phyloP scores from a whole-genome alignment of 2,888 invertebrate species.

The Tenthredo livida region DNA sequence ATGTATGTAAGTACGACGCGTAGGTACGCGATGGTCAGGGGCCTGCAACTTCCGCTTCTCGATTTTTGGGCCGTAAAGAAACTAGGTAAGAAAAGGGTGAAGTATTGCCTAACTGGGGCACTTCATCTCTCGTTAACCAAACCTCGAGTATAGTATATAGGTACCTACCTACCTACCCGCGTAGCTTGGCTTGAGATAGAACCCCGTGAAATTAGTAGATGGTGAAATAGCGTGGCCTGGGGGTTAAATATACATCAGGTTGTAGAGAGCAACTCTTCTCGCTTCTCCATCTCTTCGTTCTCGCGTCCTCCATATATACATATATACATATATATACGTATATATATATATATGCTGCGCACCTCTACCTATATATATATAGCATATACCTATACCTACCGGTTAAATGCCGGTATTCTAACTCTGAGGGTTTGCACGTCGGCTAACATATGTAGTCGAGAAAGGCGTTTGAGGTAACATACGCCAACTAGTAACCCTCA shows the following conservation, averaged over 20 bases:
- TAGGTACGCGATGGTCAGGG: conserved; percentile 38
- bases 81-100: neutral
- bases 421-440: conserved; percentile 21
- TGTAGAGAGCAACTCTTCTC: conserved; percentile 2
- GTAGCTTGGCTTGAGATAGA: neutral
- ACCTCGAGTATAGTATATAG: neutral
- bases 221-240: conserved; percentile 44
- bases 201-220: conserved; percentile 50
- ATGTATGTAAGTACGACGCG: conserved; percentile 45
- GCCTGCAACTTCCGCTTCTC: conserved; percentile 59
- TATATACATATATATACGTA: neutral
- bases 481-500: conserved; percentile 42
- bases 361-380: no score
- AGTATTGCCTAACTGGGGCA: conserved; percentile 5
- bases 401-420: conserved; percentile 24
- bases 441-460: conserved; percentile 41
- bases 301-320: neutral
- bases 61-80: conserved; percentile 54
- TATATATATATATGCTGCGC: no score
- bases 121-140: conserved; percentile 44
- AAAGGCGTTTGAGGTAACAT: conserved; percentile 50
- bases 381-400: no score
- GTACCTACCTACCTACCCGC: no score
- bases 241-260: conserved; percentile 52
- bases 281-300: neutral